phyloP scores from a whole-genome alignment of 2,888 invertebrate genomes.

The Conus canariensis region DNA sequence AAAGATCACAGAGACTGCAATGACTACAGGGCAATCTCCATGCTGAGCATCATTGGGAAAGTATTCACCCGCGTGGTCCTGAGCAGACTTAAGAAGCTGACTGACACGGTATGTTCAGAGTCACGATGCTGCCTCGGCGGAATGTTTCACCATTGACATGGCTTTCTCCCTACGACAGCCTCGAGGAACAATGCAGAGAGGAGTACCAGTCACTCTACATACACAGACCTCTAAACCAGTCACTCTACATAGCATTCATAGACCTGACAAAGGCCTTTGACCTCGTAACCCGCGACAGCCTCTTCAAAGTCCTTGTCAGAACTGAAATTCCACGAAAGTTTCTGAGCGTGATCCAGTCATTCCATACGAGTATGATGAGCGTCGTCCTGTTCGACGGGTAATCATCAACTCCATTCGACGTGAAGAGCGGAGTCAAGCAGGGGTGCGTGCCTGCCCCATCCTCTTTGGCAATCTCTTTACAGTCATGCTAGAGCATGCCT shows the following conservation, averaged over 20 bases:
- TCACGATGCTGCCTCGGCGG: slow-evolving; percentile 51
- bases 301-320: too few relatives aligned
- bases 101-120: slow-evolving; percentile 50
- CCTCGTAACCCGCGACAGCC: too few relatives aligned
- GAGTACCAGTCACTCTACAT: slow-evolving; percentile 36
- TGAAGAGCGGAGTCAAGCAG: too few relatives aligned
- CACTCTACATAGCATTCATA: too few relatives aligned
- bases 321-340: too few relatives aligned
- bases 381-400: too few relatives aligned
- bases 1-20: slow-evolving; percentile 52
- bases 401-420: too few relatives aligned
- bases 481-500: too few relatives aligned
- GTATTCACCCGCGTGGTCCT: slow-evolving; percentile 15
- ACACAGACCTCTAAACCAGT: too few relatives aligned
- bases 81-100: slow-evolving; percentile 39
- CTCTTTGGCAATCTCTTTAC: too few relatives aligned
- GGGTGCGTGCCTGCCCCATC: background rate
- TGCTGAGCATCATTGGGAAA: slow-evolving; percentile 39
- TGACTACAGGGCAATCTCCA: slow-evolving; percentile 53
- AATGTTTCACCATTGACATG: slow-evolving; percentile 47
- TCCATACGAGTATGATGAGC: too few relatives aligned
- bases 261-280: slow-evolving; percentile 28
- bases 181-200: slow-evolving; percentile 43
- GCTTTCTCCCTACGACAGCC: slow-evolving; percentile 37
- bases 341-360: too few relatives aligned